Conservation (phyloP, 2,113 vertebrate genomes). For the Zosterops hypoxanthus region DNA sequence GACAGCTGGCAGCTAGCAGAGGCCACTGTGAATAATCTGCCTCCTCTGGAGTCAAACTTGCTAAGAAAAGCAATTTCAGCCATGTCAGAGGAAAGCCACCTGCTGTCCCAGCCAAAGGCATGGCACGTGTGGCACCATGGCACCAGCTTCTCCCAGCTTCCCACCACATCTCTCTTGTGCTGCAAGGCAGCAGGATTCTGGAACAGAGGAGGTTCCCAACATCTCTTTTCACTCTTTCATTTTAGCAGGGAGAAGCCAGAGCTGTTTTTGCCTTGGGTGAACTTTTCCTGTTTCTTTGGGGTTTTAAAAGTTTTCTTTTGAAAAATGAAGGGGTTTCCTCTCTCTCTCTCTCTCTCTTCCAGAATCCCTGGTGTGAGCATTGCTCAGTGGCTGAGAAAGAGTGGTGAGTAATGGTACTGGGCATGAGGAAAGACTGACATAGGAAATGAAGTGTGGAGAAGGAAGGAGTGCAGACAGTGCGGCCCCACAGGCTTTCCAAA, state of each 20-base stretch:
- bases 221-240: not conserved
- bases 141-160: not conserved
- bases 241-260: not conserved
- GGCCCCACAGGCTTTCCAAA: not conserved
- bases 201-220: not conserved
- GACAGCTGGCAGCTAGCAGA: constrained; percentile 56
- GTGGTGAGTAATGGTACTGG: not conserved
- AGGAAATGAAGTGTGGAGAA: not conserved
- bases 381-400: not conserved
- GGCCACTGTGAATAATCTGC: not conserved
- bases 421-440: not conserved
- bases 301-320: not conserved
- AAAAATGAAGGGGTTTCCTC: not conserved
- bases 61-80: not conserved
- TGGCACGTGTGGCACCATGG: accelerated
- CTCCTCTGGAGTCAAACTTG: not conserved
- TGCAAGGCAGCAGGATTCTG: not conserved
- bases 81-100: not conserved
- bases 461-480: not conserved
- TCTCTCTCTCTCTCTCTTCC: not conserved
- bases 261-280: not conserved
- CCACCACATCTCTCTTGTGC: not conserved
- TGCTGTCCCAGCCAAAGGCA: not conserved
- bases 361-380: not conserved
- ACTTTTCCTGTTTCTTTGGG: not conserved